Evolutionary conservation across 2,113 vertebrate species (phyloP).

Genomic region (Camarhynchus parvulus): DNA sequence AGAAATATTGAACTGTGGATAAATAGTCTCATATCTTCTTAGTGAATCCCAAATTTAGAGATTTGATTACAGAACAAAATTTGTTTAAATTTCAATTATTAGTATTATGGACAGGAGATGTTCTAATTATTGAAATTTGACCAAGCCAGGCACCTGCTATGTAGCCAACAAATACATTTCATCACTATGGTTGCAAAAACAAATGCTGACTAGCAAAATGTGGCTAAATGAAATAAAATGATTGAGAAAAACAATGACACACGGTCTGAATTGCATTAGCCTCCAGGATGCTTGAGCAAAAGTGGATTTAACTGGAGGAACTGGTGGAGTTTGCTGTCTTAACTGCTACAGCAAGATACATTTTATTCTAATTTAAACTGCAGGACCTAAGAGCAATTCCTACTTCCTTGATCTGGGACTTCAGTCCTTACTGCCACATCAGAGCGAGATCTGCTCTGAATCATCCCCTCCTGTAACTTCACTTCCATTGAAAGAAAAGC

Average conservation of each 20-base stretch:
- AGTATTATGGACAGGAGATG: neutral
- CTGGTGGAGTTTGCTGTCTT: neutral
- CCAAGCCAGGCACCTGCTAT: slow-evolving; percentile 6
- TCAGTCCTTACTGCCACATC: neutral
- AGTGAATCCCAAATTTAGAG: neutral
- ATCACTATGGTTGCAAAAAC: slow-evolving; percentile 31
- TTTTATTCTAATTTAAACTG: slow-evolving; percentile 14
- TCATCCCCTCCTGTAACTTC: neutral
- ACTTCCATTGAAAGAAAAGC: neutral
- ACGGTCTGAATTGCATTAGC: slow-evolving; percentile 5
- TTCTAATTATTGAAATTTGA: neutral
- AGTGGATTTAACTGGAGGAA: slow-evolving; percentile 25
- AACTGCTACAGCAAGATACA: neutral
- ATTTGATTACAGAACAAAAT: neutral
- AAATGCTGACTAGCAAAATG: slow-evolving; percentile 10
- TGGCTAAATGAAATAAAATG: slow-evolving; percentile 8
- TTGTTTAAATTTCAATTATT: neutral
- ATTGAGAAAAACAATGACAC: slow-evolving; percentile 41
- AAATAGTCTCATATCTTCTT: neutral
- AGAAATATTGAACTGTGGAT: neutral
- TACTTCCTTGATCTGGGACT: neutral
- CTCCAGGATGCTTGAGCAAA: neutral
- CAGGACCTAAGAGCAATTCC: neutral
- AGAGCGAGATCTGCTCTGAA: neutral
- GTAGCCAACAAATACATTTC: slow-evolving; percentile 18